Evolutionary conservation across 1,140 invertebrate genomes (phyloP).

Genomic region (Lineus longissimus): DNA sequence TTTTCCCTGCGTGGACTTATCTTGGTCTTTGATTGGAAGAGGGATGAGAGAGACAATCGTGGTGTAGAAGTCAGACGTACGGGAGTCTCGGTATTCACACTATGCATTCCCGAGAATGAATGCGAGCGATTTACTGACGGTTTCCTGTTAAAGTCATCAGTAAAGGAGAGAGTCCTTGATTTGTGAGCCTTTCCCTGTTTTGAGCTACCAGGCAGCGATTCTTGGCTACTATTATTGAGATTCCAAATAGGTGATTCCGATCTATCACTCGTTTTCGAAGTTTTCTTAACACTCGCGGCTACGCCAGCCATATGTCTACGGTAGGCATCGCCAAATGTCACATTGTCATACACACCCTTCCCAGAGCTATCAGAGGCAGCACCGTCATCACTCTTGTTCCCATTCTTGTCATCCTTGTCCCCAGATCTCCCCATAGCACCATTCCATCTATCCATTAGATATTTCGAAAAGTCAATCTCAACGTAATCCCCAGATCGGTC

Average conservation of each 20-base stretch:
- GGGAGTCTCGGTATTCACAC: not conserved
- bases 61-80: no score
- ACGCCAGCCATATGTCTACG: not conserved
- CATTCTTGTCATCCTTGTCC: not conserved
- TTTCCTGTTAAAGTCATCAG: no score
- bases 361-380: not conserved
- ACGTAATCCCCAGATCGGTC: not conserved
- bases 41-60: no score
- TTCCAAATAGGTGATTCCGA: no score
- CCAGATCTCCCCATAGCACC: not conserved
- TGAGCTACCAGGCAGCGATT: no score
- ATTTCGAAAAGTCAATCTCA: not conserved
- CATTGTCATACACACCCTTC: conserved; percentile 2
- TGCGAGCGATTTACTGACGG: conserved; percentile 1
- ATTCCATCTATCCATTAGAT: not conserved
- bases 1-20: no score
- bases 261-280: no score
- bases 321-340: not conserved
- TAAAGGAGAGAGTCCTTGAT: no score
- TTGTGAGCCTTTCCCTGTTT: no score
- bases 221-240: no score
- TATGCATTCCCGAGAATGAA: not conserved
- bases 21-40: no score
- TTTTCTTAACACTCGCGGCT: no score
- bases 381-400: not conserved